Percentiles rank a stretch among this genome's conserved stretches.
Evolutionary conservation across 2,888 invertebrate species (phyloP).

Genomic region (Miltochrista miniata): DNA sequence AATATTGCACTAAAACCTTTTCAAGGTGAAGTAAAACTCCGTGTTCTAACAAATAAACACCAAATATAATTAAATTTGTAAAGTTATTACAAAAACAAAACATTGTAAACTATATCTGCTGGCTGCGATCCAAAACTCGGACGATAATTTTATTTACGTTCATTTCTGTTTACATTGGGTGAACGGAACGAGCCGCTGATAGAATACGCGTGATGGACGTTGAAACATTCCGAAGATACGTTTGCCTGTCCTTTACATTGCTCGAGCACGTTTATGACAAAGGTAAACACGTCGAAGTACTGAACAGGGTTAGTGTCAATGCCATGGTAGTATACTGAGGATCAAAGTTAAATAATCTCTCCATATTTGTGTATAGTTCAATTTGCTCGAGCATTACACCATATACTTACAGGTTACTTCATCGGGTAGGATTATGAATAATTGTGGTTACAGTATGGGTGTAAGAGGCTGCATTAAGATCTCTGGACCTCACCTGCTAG

Average conservation of each 20-base stretch:
- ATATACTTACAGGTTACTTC: too few relatives aligned
- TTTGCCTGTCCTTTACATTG: constrained; percentile 26
- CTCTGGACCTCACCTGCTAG: too few relatives aligned
- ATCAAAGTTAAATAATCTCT: background rate
- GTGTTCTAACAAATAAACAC: background rate
- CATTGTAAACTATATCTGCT: constrained; percentile 20
- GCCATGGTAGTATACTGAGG: background rate
- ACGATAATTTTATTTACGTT: constrained; percentile 31
- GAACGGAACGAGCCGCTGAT: constrained; percentile 29
- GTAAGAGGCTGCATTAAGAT: too few relatives aligned
- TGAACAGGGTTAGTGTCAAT: too few relatives aligned
- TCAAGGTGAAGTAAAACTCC: background rate
- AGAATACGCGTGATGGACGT: constrained; percentile 32
- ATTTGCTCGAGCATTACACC: too few relatives aligned
- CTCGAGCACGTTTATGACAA: constrained; percentile 18
- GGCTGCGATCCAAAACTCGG: constrained; percentile 39
- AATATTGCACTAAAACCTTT: background rate
- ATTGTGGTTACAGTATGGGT: too few relatives aligned
- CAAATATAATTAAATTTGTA: background rate
- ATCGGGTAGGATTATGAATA: too few relatives aligned
- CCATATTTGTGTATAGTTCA: background rate
- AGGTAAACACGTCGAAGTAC: constrained; percentile 25
- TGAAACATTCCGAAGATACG: constrained; percentile 15
- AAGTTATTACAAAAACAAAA: constrained; percentile 11
- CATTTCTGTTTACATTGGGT: constrained; percentile 35